A percentile compares a stretch with the other conserved stretches of the same genome.
Evolutionary conservation across 1,140 invertebrate species (phyloP).

Genomic region (Drosophila jambulina): DNA sequence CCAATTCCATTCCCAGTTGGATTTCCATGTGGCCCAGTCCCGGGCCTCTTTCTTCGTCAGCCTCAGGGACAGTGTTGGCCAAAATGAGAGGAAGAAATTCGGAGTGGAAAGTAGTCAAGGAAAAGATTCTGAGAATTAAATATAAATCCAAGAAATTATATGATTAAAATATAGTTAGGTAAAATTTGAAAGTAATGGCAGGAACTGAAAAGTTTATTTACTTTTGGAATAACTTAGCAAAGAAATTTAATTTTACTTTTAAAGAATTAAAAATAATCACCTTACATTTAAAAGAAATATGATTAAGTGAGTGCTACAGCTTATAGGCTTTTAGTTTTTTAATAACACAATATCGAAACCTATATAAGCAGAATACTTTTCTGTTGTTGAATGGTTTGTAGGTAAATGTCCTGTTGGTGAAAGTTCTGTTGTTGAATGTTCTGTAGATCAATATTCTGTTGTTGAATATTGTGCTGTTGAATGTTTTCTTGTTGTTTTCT

Average conservation of each 20-base stretch:
- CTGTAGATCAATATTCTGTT: neutral
- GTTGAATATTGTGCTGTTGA: neutral
- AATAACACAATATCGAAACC: neutral
- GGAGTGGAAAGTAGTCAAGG: neutral
- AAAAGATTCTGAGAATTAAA: neutral
- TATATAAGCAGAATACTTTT: neutral
- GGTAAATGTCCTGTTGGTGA: neutral
- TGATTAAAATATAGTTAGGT: neutral
- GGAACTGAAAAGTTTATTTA: too few species aligned
- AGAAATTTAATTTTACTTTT: neutral
- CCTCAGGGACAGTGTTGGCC: slow-evolving; percentile 16
- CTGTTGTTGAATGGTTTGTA: neutral
- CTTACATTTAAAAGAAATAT: too few species aligned
- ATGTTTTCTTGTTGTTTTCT: neutral
- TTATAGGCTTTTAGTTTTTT: neutral
- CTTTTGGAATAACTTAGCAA: neutral
- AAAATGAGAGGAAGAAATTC: neutral
- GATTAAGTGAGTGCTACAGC: neutral
- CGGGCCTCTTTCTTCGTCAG: slow-evolving; percentile 19
- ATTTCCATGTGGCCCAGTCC: slow-evolving; percentile 25
- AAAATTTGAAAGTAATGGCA: neutral
- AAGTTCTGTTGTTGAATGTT: neutral
- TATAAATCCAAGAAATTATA: neutral
- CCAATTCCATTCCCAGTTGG: slow-evolving; percentile 33
- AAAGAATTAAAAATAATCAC: too few species aligned